Percentiles rank a stretch among this genome's conserved stretches.
Evolutionary conservation across 2,888 invertebrate genomes (phyloP).

Genomic region (Galerucella pusilla): DNA sequence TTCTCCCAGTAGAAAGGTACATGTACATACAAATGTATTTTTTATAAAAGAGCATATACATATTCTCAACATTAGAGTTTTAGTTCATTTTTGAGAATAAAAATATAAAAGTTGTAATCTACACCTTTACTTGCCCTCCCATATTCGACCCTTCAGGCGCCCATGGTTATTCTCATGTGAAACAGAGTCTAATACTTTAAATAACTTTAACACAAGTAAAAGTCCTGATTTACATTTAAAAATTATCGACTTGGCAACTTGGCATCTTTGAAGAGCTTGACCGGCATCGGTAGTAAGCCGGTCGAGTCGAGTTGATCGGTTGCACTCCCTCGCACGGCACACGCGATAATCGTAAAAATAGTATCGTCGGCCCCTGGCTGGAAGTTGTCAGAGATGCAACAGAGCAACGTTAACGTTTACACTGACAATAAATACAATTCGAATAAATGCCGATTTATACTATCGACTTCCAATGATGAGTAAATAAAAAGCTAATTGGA

Average conservation of each 20-base stretch:
- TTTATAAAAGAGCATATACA: no score
- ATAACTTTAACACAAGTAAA: no score
- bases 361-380: constrained; percentile 47
- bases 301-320: constrained; percentile 29
- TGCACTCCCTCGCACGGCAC: constrained; percentile 52
- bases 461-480: neutral
- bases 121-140: no score
- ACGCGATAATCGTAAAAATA: constrained; percentile 46
- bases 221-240: no score
- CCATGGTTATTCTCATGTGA: no score
- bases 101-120: no score
- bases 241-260: neutral
- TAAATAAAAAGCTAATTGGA: neutral
- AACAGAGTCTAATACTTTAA: no score
- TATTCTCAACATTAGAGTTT: no score
- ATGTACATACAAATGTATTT: no score
- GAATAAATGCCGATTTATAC: neutral
- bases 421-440: neutral
- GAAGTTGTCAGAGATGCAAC: constrained; percentile 38
- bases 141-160: no score
- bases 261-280: constrained; percentile 18
- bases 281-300: constrained; percentile 12
- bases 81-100: no score
- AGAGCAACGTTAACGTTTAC: neutral
- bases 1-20: no score